Conservation (phyloP, 30 jellyfish, hydroid and myxozoan species). For the Cassiopea andromeda region DNA sequence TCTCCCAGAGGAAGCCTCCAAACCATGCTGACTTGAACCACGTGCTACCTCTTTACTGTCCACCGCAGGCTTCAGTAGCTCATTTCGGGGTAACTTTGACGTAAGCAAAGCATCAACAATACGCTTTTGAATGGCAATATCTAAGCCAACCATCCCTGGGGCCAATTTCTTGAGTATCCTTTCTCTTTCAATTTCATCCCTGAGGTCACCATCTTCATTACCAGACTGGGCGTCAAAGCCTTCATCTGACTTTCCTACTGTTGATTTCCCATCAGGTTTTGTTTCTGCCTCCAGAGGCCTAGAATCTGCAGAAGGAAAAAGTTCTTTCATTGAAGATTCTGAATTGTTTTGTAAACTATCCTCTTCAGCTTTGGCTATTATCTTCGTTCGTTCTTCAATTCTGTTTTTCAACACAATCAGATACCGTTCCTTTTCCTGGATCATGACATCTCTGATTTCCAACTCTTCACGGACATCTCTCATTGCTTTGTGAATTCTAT, state of each 20-base stretch:
- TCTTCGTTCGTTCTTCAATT: slow-evolving; percentile 43
- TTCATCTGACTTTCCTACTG: neutral
- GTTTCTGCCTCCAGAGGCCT: neutral
- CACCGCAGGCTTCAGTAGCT: neutral
- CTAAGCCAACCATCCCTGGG: slow-evolving; percentile 82
- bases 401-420: slow-evolving; percentile 68
- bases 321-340: neutral
- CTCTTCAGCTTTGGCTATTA: slow-evolving; percentile 22
- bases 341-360: neutral
- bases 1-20: neutral
- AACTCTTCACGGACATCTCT: slow-evolving; percentile 84
- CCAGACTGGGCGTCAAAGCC: neutral
- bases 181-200: slow-evolving; percentile 82
- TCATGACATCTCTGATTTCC: slow-evolving; percentile 86
- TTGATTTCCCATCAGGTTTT: neutral
- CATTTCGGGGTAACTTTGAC: slow-evolving; percentile 2
- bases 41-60: neutral
- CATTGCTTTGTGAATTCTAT: slow-evolving; percentile 73
- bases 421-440: slow-evolving; percentile 82
- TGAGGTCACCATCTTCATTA: slow-evolving; percentile 58
- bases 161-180: slow-evolving; percentile 72
- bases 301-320: slow-evolving; percentile 9
- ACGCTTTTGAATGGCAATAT: slow-evolving; percentile 68
- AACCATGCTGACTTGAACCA: neutral
- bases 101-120: slow-evolving; percentile 66